These are phyloP conservation scores for Halictus ligatus DNA, from an alignment of 2,888 invertebrate species.

Conservation along the genomic window DNA sequence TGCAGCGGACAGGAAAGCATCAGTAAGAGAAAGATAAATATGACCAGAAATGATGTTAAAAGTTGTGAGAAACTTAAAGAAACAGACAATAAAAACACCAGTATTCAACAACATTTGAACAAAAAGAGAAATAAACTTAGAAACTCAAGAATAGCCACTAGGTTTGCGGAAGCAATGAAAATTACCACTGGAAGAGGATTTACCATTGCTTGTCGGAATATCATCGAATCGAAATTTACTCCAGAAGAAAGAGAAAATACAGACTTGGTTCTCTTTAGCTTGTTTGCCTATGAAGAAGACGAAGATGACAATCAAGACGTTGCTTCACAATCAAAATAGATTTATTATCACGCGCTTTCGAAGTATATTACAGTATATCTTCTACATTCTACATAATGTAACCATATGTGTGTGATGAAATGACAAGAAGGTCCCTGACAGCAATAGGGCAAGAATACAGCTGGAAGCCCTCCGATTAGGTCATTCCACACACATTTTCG, in stretches of 20 bases:
- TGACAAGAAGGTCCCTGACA: no score
- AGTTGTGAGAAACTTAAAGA: neutral
- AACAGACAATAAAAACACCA: neutral
- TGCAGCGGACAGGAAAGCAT: neutral
- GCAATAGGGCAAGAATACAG: no score
- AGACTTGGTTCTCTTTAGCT: neutral
- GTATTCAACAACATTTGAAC: neutral
- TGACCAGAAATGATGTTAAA: neutral
- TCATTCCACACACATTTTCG: no score
- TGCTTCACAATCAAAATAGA: no score
- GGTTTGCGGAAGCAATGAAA: slow-evolving; percentile 13
- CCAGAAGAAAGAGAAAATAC: neutral
- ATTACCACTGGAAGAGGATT: slow-evolving; percentile 52
- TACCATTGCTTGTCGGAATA: slow-evolving; percentile 19
- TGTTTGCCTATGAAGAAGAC: neutral
- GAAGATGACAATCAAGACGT: neutral
- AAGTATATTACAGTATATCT: neutral
- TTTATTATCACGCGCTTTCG: neutral
- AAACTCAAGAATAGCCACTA: neutral
- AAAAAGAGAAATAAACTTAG: no score
- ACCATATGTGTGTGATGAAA: neutral
- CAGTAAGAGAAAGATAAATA: slow-evolving; percentile 1
- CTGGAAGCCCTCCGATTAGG: no score
- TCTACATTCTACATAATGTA: neutral
- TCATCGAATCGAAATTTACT: neutral